phyloP scores from a whole-genome alignment of 2,888 invertebrate species.

The Anodontia alba region DNA sequence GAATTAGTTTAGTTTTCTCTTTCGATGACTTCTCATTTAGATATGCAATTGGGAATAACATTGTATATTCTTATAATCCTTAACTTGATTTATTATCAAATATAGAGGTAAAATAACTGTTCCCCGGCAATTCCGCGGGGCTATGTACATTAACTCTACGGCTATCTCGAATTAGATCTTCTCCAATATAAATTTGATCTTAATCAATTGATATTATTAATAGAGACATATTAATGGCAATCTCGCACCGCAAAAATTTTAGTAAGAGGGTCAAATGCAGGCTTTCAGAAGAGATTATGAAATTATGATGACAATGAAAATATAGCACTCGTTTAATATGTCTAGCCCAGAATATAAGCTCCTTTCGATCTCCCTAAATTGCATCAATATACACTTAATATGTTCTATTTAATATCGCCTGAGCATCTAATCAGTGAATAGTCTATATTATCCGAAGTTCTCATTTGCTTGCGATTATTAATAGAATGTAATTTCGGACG shows the following conservation, averaged over 20 bases:
- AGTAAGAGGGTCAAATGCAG: background rate
- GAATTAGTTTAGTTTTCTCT: slow-evolving; percentile 34
- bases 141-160: slow-evolving; percentile 11
- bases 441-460: background rate
- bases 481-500: slow-evolving; percentile 10
- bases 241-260: slow-evolving; percentile 3
- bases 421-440: slow-evolving; percentile 5
- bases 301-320: slow-evolving; percentile 1
- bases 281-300: slow-evolving; percentile 4
- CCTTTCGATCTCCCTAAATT: background rate
- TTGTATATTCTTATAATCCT: slow-evolving; percentile 12
- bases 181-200: slow-evolving; percentile 8
- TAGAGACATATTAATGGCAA: slow-evolving; percentile 19
- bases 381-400: slow-evolving; percentile 14
- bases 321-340: background rate
- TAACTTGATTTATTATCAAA: slow-evolving; percentile 13
- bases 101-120: slow-evolving; percentile 9
- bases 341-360: slow-evolving; percentile 14
- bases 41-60: slow-evolving; percentile 18
- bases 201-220: slow-evolving; percentile 19
- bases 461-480: background rate
- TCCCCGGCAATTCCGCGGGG: background rate
- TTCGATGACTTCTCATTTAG: slow-evolving; percentile 21
- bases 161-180: slow-evolving; percentile 14
- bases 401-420: slow-evolving; percentile 16